A percentile compares a stretch with the other conserved stretches of the same genome.
Evolutionary conservation across 1,140 invertebrate species (phyloP).

Genomic region (Littorina saxatilis): DNA sequence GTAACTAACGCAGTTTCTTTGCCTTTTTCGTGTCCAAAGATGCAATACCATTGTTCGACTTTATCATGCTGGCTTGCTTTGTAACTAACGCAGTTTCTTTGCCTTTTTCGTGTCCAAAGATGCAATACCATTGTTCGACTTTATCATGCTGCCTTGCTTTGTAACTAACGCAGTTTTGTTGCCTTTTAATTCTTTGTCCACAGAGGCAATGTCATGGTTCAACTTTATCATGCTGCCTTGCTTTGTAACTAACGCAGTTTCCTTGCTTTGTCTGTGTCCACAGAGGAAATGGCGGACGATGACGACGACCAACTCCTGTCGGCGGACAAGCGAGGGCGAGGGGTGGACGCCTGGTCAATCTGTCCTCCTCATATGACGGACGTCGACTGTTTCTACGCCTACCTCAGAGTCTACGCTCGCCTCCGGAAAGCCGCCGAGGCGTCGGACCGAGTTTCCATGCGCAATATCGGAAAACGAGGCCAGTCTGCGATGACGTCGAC

Average conservation of each 20-base stretch:
- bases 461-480: constrained; percentile 47
- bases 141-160: too few relatives aligned
- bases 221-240: too few relatives aligned
- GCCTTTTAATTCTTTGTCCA: too few relatives aligned
- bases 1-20: too few relatives aligned
- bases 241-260: background rate
- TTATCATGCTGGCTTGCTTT: too few relatives aligned
- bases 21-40: too few relatives aligned
- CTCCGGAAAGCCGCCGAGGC: constrained; percentile 42
- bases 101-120: too few relatives aligned
- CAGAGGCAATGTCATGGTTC: too few relatives aligned
- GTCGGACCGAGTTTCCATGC: constrained; percentile 39
- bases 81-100: too few relatives aligned
- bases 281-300: background rate
- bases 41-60: too few relatives aligned
- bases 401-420: constrained; percentile 46
- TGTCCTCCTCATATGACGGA: constrained; percentile 37
- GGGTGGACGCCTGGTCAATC: constrained; percentile 37
- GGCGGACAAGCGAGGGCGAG: background rate
- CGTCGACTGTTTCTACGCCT: constrained; percentile 47
- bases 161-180: too few relatives aligned
- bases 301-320: background rate
- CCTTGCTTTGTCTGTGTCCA: background rate
- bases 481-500: background rate
- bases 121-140: too few relatives aligned